Base-by-base conservation (phyloP, 1,140 invertebrate species). In the Dreissena rostriformis region DNA sequence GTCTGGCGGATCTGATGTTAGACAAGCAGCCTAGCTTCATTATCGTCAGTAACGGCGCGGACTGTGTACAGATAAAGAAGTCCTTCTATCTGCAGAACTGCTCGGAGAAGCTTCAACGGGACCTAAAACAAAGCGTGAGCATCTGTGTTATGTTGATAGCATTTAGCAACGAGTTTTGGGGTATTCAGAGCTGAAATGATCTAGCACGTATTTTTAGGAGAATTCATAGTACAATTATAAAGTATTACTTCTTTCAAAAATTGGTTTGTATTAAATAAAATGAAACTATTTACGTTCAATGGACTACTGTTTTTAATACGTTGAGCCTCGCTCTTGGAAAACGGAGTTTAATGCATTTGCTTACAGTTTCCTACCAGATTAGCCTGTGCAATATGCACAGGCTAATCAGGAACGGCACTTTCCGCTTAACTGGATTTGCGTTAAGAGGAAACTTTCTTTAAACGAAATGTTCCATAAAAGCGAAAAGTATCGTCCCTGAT, bases 41-140 rank as follows among this genome's bases (percentile, higher is more conserved):
- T 75, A 78, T 91, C 22, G 87, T 92, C 76, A 92, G 91, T 76
- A 91, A 91, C 71, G 91, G 91, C 14, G 91, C 91, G 0, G 91
- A 92, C 78, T 88, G 89, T 76, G 75, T 92, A 19, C 49, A 91
- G 65, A 80, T 92, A 22, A 87, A 91, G 75, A 91, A 91, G 77
- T 49, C 75, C 28, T 89, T 91, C 57, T 92, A 88, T 74, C 67
- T 88, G 24, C 87, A 90, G 74, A 74, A 92, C 86, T 86, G 86
- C 55, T 71, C 86, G 0, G 85, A 86, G 22, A 82, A 78, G 14
- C 66, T 92, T 28, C 86, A 90, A 61, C 79, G 80, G 17, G 82
- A 86, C 81, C 71, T 92, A 2, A 86, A 85, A 61, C 83, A 86
- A 28, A 87, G 90, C 86, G 91, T 92, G 84, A 65, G 84, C 70